Evolutionary conservation across 2,113 vertebrate species (phyloP).

Genomic region (Solenodon paradoxus): DNA sequence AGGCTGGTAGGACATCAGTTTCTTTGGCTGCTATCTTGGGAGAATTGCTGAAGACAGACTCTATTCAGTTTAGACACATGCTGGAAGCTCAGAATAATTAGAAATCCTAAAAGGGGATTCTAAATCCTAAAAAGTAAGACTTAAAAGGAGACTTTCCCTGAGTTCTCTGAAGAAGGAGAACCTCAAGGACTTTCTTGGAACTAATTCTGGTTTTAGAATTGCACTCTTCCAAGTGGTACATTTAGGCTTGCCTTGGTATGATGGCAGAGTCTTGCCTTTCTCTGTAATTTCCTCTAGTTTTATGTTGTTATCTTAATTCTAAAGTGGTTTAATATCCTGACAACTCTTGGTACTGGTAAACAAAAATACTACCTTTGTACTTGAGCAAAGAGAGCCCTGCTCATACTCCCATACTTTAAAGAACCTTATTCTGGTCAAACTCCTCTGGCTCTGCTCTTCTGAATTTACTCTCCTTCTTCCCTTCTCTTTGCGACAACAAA

Average conservation of each 20-base stretch:
- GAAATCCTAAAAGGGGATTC: neutral
- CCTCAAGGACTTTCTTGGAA: neutral
- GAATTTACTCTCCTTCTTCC: neutral
- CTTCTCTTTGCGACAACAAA: neutral
- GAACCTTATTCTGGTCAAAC: neutral
- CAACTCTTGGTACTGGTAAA: constrained; percentile 21
- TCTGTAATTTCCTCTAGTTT: constrained; percentile 28
- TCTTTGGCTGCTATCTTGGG: neutral
- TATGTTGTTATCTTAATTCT: constrained; percentile 40
- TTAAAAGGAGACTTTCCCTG: neutral
- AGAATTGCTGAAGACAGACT: neutral
- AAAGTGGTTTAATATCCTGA: constrained; percentile 15
- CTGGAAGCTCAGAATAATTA: neutral
- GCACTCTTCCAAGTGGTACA: neutral
- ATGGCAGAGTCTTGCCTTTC: neutral
- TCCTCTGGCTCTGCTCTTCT: neutral
- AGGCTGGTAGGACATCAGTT: neutral
- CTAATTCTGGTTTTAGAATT: neutral
- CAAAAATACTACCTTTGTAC: neutral
- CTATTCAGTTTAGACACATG: neutral
- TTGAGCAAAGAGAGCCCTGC: neutral
- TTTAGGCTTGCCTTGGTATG: no score
- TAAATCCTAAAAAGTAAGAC: no score
- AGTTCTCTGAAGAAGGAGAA: neutral
- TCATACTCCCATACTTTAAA: neutral